Evolutionary conservation across 2,113 vertebrate genomes (phyloP).

Genomic region (Alouatta palliata): DNA sequence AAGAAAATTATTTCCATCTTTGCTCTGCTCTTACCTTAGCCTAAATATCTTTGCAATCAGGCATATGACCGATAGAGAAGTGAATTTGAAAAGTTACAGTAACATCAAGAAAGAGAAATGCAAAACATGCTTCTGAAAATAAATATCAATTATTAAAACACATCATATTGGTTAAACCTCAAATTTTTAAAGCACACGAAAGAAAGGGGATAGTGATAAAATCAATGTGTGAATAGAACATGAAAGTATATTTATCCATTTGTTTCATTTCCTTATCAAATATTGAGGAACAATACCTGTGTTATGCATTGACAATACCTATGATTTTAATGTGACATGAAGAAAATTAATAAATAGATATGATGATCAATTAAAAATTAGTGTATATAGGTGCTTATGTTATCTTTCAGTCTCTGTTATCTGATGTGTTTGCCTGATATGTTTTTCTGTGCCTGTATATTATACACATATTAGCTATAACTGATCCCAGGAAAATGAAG

Average conservation of each 20-base stretch:
- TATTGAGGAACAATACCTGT: background rate
- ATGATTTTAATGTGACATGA: background rate
- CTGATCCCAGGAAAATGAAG: background rate
- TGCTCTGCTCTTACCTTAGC: background rate
- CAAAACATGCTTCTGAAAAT: background rate
- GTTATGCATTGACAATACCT: background rate
- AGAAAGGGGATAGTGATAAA: background rate
- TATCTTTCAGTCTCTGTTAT: background rate
- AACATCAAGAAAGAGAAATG: background rate
- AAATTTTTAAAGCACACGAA: background rate
- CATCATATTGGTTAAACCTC: background rate
- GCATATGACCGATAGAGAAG: background rate
- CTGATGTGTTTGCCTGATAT: background rate
- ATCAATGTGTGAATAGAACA: background rate
- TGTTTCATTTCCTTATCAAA: background rate
- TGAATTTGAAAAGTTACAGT: background rate
- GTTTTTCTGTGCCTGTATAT: background rate
- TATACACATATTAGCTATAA: background rate
- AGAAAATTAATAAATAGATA: background rate
- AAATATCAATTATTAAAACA: background rate
- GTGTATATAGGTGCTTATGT: background rate
- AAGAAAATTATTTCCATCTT: background rate
- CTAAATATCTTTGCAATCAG: background rate
- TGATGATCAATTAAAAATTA: slow-evolving; percentile 4
- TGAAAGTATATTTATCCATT: background rate